These are phyloP conservation scores for Chirona hameri DNA, from an alignment of 2,888 invertebrate genomes.

Conservation along the genomic window DNA sequence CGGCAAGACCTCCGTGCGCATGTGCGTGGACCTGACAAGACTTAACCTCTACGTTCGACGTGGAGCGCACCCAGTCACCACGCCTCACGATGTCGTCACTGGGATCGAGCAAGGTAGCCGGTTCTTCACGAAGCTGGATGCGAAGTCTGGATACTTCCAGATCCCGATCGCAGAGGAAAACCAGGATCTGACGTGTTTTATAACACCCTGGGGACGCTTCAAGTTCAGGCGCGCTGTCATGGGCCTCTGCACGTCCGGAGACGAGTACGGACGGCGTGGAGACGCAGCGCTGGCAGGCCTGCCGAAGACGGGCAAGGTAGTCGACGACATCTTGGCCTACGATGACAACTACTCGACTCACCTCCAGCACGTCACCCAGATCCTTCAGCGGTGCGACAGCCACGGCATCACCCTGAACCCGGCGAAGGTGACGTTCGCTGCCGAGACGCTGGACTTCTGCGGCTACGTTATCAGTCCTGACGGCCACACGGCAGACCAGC, in stretches of 20 bases:
- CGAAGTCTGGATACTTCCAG: neutral
- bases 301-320: neutral
- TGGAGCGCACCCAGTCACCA: no score
- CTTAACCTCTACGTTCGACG: no score
- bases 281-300: neutral
- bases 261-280: no score
- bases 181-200: neutral
- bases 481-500: neutral
- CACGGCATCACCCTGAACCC: neutral
- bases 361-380: neutral
- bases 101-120: neutral
- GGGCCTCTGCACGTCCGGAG: conserved; percentile 1
- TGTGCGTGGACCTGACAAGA: no score
- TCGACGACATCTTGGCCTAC: no score
- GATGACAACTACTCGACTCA: no score
- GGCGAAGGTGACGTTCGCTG: neutral
- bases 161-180: neutral
- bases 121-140: conserved; percentile 1
- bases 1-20: no score
- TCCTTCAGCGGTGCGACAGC: neutral
- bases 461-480: neutral
- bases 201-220: no score
- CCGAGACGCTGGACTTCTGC: neutral
- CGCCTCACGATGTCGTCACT: no score
- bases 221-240: neutral